Base-by-base conservation (phyloP, 2,797 vertebrate genomes). In the Hydrophis major region DNA sequence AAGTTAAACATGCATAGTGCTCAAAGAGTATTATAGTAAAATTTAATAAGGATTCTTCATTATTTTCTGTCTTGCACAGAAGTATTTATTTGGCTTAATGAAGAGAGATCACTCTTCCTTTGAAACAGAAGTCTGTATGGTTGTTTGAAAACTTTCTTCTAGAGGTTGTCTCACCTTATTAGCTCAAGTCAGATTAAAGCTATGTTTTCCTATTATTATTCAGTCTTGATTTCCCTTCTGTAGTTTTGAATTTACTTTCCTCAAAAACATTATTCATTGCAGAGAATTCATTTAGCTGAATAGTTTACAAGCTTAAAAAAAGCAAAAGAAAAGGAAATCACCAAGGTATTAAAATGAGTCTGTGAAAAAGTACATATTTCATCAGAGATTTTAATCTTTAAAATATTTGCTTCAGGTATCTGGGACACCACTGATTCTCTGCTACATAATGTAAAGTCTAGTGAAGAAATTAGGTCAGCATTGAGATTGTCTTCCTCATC, bases 391-490 rank as follows among this genome's bases (percentile, higher is more conserved):
- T 97, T 94, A 95, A 94, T 96, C 88, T 96, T 96, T 95, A 94
- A 95, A 95, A 95, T 95, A 93, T 94, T 96, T 90, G 89, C 88
- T 95, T 87, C 63, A 83, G 93, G 88, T 94, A 95, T 93, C 90
- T 92, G 89, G 95, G 92, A 92, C 89, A 90, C 93, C 0, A 0
- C 59, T 96, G 94, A 94, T 95, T 96, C 89, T 93, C 95, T 95
- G 83, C 61, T 95, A 86, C 94, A 91, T 94, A 96, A 95, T 96
- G 94, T 95, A 96, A 97, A 94, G 96, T 95, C 93, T 93, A 90
- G 25, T 92, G 94, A 93, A 96, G 93, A 96, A 96, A 96, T 94
- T 93, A 95, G 94, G 96, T 96, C 96, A 94, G 92, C 92, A 94
- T 95, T 97, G 94, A 94, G 90, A 97, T 90, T 93, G 74, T 95